Evolutionary conservation across 53 echinoderm and acorn worm genomes (phyloP).

Genomic region (Apostichopus leukothele): DNA sequence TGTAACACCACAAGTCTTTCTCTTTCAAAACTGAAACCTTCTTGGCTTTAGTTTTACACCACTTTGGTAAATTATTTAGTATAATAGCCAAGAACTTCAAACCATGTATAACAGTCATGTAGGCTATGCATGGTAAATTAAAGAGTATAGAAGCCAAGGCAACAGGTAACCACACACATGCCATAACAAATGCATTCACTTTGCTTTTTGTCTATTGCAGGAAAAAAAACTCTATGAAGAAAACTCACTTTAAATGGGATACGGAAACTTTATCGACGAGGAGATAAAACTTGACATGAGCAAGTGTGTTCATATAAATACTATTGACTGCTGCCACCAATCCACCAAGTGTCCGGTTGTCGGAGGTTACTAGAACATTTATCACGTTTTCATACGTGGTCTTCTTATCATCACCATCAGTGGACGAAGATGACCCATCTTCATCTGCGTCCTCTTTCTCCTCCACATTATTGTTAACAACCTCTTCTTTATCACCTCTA

Average conservation of each 20-base stretch:
- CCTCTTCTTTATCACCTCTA: neutral
- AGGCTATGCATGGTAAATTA: no score
- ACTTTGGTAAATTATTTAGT: no score
- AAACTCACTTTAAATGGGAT: constrained; percentile 72
- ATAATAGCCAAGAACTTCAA: no score
- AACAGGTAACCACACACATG: no score
- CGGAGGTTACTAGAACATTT: constrained; percentile 82
- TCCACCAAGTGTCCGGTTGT: constrained; percentile 75
- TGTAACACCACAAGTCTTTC: no score
- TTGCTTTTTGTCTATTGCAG: neutral
- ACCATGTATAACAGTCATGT: no score
- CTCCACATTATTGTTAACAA: neutral
- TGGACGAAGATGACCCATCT: neutral
- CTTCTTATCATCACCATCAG: neutral
- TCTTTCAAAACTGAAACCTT: no score
- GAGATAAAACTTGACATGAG: constrained; percentile 81
- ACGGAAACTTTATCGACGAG: constrained; percentile 72
- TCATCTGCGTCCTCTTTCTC: neutral
- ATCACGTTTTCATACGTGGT: constrained; percentile 34
- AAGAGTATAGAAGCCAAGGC: no score
- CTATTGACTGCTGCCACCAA: constrained; percentile 88
- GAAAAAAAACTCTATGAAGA: neutral
- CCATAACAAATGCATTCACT: neutral
- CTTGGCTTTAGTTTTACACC: no score
- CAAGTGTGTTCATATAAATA: constrained; percentile 64